Conservation (phyloP, 2,797 vertebrate genomes). For the Muraenolepis orangiensis region DNA sequence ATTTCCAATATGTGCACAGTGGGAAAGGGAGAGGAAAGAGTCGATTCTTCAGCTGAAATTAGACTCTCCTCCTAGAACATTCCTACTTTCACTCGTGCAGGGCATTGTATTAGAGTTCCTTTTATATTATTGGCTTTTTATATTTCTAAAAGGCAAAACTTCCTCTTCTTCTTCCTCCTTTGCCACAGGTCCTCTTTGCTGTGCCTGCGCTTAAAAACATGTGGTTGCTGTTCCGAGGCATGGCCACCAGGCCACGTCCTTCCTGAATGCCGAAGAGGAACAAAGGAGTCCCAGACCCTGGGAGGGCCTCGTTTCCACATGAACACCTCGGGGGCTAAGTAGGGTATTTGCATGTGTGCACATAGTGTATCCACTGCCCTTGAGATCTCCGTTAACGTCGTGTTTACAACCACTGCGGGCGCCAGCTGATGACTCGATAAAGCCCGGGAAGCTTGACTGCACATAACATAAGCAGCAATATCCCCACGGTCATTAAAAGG, state of each 20-base stretch:
- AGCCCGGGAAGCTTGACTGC: conserved; percentile 14
- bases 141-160: too few relatives aligned
- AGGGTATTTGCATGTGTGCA: conserved; percentile 5
- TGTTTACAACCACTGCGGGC: conserved; percentile 13
- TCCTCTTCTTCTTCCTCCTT: too few relatives aligned
- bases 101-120: not conserved
- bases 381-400: conserved; percentile 8
- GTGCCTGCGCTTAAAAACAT: not conserved
- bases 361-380: not conserved
- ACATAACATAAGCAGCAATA: not conserved
- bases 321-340: not conserved
- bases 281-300: not conserved
- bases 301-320: not conserved
- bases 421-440: conserved; percentile 13
- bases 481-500: conserved; percentile 7
- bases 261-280: not conserved
- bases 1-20: not conserved
- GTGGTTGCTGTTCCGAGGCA: not conserved
- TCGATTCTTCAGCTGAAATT: not conserved
- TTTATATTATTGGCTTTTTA: not conserved
- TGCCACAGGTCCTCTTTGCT: not conserved
- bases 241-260: too few relatives aligned
- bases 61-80: not conserved
- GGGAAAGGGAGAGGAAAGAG: not conserved
- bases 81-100: not conserved